These are phyloP conservation scores for Cabera pusaria DNA, from an alignment of 2,888 invertebrate genomes.

Conservation along the genomic window DNA sequence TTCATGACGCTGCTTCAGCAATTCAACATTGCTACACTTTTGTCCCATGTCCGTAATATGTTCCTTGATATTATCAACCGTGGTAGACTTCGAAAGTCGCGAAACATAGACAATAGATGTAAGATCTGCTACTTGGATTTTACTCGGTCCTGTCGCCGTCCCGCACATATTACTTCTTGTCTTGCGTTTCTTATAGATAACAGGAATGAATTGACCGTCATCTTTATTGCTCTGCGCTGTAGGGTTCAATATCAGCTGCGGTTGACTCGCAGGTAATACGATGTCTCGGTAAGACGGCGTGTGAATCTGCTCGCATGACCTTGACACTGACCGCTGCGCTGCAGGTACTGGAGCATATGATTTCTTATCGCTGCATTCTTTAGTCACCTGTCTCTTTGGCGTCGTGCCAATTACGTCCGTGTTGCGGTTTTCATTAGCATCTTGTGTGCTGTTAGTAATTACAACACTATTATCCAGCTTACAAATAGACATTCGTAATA, in stretches of 20 bases:
- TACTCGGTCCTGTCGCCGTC: constrained; percentile 2
- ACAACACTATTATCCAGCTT: not conserved
- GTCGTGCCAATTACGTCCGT: not conserved
- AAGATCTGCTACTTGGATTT: constrained; percentile 2
- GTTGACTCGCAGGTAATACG: not conserved
- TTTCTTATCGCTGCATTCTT: constrained; percentile 1
- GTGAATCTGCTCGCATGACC: constrained; percentile 1
- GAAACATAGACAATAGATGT: constrained; percentile 1
- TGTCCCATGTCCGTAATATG: constrained; percentile 1
- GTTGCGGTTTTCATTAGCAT: not conserved
- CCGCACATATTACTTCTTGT: constrained; percentile 4
- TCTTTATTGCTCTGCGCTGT: not conserved
- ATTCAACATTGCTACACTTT: not conserved
- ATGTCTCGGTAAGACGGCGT: not conserved
- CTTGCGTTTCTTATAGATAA: constrained; percentile 4
- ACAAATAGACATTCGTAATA: not conserved
- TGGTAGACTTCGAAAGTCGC: constrained; percentile 1
- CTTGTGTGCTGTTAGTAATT: not conserved
- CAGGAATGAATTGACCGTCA: constrained; percentile 3
- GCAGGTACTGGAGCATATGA: not conserved
- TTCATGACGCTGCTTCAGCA: not conserved
- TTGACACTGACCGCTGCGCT: constrained; percentile 1
- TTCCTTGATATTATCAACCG: not conserved
- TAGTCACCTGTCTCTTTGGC: not conserved
- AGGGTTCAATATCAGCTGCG: not conserved